Conservation (phyloP, 2,113 vertebrate genomes). For the Gallinago jamesoni region DNA sequence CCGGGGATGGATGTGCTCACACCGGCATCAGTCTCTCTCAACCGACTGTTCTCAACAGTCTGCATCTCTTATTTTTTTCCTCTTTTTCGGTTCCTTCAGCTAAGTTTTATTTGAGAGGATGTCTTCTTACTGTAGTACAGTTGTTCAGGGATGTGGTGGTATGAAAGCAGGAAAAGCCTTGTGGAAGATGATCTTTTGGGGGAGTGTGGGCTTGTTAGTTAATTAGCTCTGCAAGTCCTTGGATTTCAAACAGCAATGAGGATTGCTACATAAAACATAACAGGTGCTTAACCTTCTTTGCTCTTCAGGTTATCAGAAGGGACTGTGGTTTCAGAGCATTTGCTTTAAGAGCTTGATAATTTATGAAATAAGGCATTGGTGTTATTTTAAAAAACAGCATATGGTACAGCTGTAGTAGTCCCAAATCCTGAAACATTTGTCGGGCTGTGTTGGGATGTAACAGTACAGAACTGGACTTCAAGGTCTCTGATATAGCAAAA, state of each 20-base stretch:
- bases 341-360: background rate
- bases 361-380: background rate
- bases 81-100: background rate
- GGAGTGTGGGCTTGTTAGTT: slow-evolving; percentile 10
- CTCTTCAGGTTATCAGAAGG: slow-evolving; percentile 11
- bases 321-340: background rate
- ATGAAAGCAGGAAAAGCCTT: background rate
- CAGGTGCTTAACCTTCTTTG: background rate
- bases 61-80: background rate
- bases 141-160: background rate
- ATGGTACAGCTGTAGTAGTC: background rate
- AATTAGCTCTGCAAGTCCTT: slow-evolving; percentile 16
- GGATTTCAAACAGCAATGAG: background rate
- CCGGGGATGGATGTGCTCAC: background rate
- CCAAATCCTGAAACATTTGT: background rate
- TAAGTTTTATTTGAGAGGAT: background rate
- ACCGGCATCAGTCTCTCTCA: background rate
- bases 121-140: background rate
- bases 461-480: background rate
- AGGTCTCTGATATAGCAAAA: background rate
- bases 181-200: slow-evolving; percentile 17
- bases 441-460: background rate
- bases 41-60: background rate
- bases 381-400: slow-evolving; percentile 5
- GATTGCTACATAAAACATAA: background rate